Conservation (phyloP, 2,797 vertebrate genomes). For the Lagorchestes hirsutus region DNA sequence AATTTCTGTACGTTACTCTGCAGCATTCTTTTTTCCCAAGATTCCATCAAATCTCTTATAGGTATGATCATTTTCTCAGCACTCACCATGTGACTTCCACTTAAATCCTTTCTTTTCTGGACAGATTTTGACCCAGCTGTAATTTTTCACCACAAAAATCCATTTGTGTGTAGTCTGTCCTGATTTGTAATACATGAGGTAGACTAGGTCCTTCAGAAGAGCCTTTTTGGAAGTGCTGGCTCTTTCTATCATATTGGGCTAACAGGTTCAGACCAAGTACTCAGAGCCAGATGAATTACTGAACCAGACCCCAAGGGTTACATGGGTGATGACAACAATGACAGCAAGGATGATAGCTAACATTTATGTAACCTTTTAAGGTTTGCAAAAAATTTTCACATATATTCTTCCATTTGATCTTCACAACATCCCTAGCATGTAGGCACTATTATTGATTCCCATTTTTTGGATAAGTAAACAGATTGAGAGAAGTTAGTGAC, state of each 20-base stretch:
- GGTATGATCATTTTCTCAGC: background rate
- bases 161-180: background rate
- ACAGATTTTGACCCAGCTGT: background rate
- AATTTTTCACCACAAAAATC: background rate
- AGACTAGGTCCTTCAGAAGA: background rate
- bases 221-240: background rate
- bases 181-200: background rate
- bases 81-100: background rate
- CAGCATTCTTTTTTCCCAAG: background rate
- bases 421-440: background rate
- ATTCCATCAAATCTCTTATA: background rate
- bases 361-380: background rate
- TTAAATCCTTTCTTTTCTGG: background rate
- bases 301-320: background rate
- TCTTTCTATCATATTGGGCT: background rate
- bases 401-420: background rate
- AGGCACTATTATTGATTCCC: background rate
- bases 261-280: background rate
- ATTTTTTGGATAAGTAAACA: background rate
- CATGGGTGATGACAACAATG: background rate
- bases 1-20: background rate
- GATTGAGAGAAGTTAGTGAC: background rate
- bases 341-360: background rate
- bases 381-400: background rate
- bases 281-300: background rate